Evolutionary conservation across 2,113 vertebrate genomes (phyloP), one percentile per base, ranked within the genome.

Genomic region (Cranoglanis bouderius): DNA sequence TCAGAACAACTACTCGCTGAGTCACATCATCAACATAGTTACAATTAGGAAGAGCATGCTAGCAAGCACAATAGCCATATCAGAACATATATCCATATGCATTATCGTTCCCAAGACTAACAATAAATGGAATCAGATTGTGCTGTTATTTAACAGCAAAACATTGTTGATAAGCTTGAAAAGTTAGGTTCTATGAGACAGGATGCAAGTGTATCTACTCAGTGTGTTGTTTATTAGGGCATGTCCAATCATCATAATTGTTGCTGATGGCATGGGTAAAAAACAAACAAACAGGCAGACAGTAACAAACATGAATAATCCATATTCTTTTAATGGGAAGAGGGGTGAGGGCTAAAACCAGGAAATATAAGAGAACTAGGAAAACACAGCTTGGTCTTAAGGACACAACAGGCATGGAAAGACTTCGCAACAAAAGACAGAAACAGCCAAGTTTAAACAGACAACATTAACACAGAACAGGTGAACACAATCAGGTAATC

Each of bases 41-140:
- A 24, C 18, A 82, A 82, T 82, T 87, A 80, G 57, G 59, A 87
- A 81, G 38, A 13, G 18, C 18, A 87, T 35, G 55, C 74, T 78
- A 86, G 13, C 4, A 53, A 35, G 78, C 13, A n/a, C 16, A 51
- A 6, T 3, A 18, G 29, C 53, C 46, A 18, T 18, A 51, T 24
- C 40, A 46, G 75, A n/a, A 10, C 29, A 32, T 65, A n/a, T 29
- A 13, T 43, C 13, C 19, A 38, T 38, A 35, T 18, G 65, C 4
- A 2, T 70, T 70, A 14, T 38, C 6, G 19, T 38, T 72, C 35
- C 32, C 32, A 38, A 72, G 32, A n/a, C 32, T 32, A 67, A 67
- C 32, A 32, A 67, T 14, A n/a, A 67, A n/a, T 14, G 29, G 26
- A 67, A 32, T 67, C 1, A 14, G 3, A n/a, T 32, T 67, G 2